Conservation (phyloP, 2,888 invertebrate genomes). For the Trichogramma evanescens region DNA sequence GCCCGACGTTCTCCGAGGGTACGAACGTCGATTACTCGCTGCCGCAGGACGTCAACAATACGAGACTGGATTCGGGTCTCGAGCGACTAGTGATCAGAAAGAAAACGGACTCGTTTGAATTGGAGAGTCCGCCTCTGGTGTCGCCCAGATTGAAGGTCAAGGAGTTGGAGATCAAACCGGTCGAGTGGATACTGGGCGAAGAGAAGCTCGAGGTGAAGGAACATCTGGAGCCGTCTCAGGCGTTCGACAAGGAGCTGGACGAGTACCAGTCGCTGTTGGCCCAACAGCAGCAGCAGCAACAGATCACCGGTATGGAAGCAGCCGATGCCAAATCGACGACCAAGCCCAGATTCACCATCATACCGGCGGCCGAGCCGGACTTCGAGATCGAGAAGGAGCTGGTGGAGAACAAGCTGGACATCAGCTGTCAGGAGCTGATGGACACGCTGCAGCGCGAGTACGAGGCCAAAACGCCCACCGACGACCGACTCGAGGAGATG, state of each 20-base stretch:
- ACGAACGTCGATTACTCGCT: conserved; percentile 33
- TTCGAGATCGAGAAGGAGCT: conserved; percentile 35
- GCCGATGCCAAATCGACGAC: not conserved
- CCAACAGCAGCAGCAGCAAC: conserved; percentile 25
- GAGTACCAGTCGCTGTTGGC: conserved; percentile 35
- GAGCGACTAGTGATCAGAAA: conserved; percentile 14
- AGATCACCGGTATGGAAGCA: not conserved
- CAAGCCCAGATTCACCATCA: conserved; percentile 35
- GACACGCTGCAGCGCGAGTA: conserved; percentile 41
- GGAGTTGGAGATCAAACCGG: conserved; percentile 40
- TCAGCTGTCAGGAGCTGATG: conserved; percentile 42
- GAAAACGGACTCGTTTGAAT: conserved; percentile 36
- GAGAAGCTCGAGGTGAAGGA: conserved; percentile 44
- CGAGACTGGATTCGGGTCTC: conserved; percentile 15
- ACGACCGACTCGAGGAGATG: conserved; percentile 29
- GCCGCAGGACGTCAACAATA: conserved; percentile 24
- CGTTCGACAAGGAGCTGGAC: conserved; percentile 42
- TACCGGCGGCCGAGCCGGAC: conserved; percentile 36
- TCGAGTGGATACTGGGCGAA: conserved; percentile 44
- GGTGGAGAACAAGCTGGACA: conserved; percentile 40
- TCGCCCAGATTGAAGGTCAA: conserved; percentile 37
- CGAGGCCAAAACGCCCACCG: conserved; percentile 40
- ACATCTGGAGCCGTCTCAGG: conserved; percentile 38
- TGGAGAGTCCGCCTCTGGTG: conserved; percentile 38
- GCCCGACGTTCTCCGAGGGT: conserved; percentile 36